Conservation (phyloP, 2,888 invertebrate genomes). For the Orthosia gothica region DNA sequence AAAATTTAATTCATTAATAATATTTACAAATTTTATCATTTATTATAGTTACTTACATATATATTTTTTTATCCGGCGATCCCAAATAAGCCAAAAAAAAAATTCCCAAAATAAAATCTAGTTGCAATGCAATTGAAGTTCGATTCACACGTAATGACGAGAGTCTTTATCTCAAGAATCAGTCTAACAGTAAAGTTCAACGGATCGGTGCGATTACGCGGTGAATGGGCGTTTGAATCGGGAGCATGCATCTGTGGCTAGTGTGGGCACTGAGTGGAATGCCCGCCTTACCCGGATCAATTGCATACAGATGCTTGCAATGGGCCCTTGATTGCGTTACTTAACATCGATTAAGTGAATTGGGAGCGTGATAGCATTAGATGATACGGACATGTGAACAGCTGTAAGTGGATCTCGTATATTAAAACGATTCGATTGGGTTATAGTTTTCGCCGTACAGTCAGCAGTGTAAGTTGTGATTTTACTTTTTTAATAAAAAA, state of each 20-base stretch:
- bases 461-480: neutral
- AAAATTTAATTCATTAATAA: too few relatives aligned
- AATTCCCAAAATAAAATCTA: neutral
- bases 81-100: neutral
- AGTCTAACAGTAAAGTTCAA: conserved; percentile 52
- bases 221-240: conserved; percentile 67
- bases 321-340: conserved; percentile 75
- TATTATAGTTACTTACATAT: too few relatives aligned
- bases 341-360: conserved; percentile 73
- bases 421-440: conserved; percentile 11
- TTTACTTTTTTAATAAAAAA: too few relatives aligned
- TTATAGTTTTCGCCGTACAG: neutral
- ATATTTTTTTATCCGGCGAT: too few relatives aligned
- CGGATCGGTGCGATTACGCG: conserved; percentile 55
- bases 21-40: too few relatives aligned
- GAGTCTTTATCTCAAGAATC: conserved; percentile 41
- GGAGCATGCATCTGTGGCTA: conserved; percentile 63
- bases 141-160: conserved; percentile 17
- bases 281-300: conserved; percentile 76
- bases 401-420: conserved; percentile 40
- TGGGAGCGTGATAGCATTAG: conserved; percentile 68
- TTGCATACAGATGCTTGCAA: conserved; percentile 78
- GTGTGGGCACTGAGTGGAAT: conserved; percentile 70
- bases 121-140: neutral
- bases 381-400: conserved; percentile 56